Evolutionary conservation across 2,113 vertebrate genomes (phyloP), one percentile per base, ranked within the genome.

Genomic region (Corythoichthys intestinalis): DNA sequence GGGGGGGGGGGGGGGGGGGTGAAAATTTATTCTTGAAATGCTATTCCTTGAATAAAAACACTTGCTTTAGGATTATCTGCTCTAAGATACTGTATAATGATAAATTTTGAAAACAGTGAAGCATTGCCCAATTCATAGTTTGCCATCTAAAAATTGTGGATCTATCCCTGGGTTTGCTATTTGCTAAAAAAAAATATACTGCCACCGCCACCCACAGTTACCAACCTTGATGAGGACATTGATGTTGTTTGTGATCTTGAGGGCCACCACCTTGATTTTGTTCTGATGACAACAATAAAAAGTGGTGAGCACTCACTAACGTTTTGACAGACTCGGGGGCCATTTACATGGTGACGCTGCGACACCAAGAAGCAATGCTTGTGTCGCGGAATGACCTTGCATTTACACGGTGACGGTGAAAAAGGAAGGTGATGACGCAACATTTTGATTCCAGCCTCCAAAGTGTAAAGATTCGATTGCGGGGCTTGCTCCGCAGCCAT

Each of bases 181-280:
- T 44, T 44, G 41, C 6, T 7, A 44, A 44, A 44, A 44, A 44
- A 44, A 44, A 44, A 44, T 7, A 44, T 44, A 44, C 6, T 44
- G 41, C 41, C 41, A 28, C 41, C 2, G 6, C 41, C 41, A 44
- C 41, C 9, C 41, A 46, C 38, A 15, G 38, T 0, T 4, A 4
- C 8, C 39, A 37, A 98, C 97, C 95, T 99, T 99, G 85, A 99
- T 99, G 84, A 99, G 94, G 87, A 99, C 90, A 64, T 99, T 99
- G 76, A 99, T 99, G 87, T 99, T 99, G 88, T 97, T 99, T 60
- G 97, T 99, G 90, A 99, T 99, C 93, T 99, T 99, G 81, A 99
- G 90, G 67, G 98, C 97, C 84, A 99, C 98, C 67, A 99, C 98
- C 93, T 99, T 99, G 77, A 99, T 99, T 91, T 98, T 99, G 90